Conservation (phyloP, 2,797 vertebrate species). For the Labroides dimidiatus region DNA sequence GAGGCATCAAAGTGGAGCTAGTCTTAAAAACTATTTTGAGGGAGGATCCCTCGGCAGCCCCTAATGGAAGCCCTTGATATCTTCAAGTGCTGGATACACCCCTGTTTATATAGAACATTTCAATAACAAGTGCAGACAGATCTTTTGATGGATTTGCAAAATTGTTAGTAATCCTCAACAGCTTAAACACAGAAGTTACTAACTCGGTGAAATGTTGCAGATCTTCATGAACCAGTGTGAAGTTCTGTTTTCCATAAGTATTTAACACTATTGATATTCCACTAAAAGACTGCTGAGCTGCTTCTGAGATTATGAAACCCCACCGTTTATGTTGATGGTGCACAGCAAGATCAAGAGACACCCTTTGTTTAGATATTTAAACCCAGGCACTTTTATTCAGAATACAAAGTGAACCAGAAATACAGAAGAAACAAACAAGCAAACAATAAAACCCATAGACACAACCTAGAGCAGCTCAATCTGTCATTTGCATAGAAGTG, state of each 20-base stretch:
- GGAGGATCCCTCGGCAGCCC: background rate
- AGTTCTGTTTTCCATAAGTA: no score
- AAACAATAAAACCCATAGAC: slow-evolving; percentile 28
- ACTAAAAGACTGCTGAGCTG: no score
- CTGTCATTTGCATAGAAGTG: slow-evolving; percentile 43
- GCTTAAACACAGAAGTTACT: no score
- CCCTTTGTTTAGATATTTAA: no score
- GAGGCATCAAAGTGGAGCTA: background rate
- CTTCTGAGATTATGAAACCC: no score
- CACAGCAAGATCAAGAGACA: no score
- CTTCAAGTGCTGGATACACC: background rate
- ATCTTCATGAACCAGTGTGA: background rate
- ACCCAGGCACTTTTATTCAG: no score
- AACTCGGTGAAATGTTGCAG: background rate
- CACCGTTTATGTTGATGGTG: no score
- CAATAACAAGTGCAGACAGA: background rate
- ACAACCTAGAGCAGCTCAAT: slow-evolving; percentile 37
- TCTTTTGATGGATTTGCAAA: background rate
- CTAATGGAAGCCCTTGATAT: background rate
- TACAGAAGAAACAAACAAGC: no score
- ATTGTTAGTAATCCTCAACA: background rate
- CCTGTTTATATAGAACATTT: background rate
- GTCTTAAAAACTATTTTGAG: background rate
- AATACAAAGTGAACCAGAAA: no score
- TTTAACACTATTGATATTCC: no score